Evolutionary conservation across 2,888 invertebrate genomes (phyloP).

Genomic region (Acleris holmiana): DNA sequence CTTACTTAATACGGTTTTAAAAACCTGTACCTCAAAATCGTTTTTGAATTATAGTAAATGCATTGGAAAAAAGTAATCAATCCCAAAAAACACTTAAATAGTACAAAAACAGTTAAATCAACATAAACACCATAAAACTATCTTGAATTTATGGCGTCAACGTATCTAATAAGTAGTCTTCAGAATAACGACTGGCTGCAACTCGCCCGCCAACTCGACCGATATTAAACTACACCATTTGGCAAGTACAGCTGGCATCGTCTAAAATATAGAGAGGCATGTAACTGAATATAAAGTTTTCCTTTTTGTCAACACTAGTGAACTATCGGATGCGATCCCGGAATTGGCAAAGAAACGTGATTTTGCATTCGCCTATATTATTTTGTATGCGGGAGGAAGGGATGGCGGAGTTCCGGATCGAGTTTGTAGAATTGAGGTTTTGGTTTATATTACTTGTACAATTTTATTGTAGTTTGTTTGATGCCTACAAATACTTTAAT

Average conservation of each 20-base stretch:
- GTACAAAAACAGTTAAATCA: no score
- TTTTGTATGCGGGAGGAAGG: constrained; percentile 56
- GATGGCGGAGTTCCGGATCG: constrained; percentile 53
- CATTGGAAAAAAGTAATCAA: no score
- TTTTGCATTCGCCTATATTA: constrained; percentile 57
- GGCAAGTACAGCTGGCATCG: constrained; percentile 63
- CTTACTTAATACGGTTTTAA: no score
- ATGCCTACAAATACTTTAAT: constrained; percentile 33
- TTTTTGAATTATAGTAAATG: no score
- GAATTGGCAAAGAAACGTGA: constrained; percentile 61
- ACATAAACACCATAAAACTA: no score
- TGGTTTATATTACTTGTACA: constrained; percentile 44
- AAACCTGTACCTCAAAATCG: no score
- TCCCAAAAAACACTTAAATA: no score
- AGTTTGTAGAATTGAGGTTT: constrained; percentile 57
- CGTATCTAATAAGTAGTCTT: neutral
- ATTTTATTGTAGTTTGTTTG: constrained; percentile 50
- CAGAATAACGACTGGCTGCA: constrained; percentile 51
- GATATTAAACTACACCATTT: constrained; percentile 76
- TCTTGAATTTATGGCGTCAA: no score
- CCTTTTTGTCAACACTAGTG: constrained; percentile 57
- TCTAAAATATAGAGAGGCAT: constrained; percentile 54
- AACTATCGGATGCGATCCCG: constrained; percentile 49
- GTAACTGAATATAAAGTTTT: constrained; percentile 60
- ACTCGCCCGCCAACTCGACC: constrained; percentile 60